Percentiles rank a stretch among this genome's conserved stretches.
Conservation (phyloP, 2,888 invertebrate genomes). For the Cosmorhoe ocellata region DNA sequence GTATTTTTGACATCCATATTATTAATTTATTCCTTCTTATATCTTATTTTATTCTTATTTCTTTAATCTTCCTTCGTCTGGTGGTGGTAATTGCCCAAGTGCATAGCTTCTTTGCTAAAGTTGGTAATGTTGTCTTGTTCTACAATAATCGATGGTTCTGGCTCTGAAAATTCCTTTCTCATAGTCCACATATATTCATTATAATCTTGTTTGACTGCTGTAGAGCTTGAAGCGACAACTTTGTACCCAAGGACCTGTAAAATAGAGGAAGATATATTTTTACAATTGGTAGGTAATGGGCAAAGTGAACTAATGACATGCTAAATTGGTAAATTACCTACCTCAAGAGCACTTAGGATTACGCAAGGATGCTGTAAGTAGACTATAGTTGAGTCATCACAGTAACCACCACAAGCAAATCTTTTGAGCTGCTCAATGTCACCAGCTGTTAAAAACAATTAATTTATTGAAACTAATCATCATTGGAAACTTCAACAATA, state of each 20-base stretch:
- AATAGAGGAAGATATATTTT: neutral
- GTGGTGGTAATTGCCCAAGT: conserved; percentile 67
- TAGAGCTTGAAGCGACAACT: conserved; percentile 93
- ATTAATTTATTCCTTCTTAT: conserved; percentile 15
- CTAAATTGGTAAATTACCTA: conserved; percentile 57
- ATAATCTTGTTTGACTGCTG: conserved; percentile 92
- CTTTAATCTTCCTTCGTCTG: conserved; percentile 71
- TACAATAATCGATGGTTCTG: conserved; percentile 86
- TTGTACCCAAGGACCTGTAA: conserved; percentile 91
- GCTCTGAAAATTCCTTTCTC: conserved; percentile 93
- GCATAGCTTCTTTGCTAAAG: conserved; percentile 83
- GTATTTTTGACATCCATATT: conserved; percentile 71
- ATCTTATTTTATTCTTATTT: conserved; percentile 48
- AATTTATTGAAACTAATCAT: conserved; percentile 1
- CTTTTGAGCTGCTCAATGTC: conserved; percentile 92
- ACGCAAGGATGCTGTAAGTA: conserved; percentile 94
- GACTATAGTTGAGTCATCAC: conserved; percentile 92
- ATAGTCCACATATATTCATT: conserved; percentile 97
- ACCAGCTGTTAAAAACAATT: conserved; percentile 74
- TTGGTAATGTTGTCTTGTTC: conserved; percentile 85
- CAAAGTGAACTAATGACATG: neutral
- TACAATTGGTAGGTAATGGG: no score
- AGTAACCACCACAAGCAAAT: conserved; percentile 92
- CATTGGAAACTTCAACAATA: neutral
- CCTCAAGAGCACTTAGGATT: conserved; percentile 92